These are phyloP conservation scores for Macrocentrus cingulum DNA, from an alignment of 1,140 invertebrate species.

Conservation along the genomic window DNA sequence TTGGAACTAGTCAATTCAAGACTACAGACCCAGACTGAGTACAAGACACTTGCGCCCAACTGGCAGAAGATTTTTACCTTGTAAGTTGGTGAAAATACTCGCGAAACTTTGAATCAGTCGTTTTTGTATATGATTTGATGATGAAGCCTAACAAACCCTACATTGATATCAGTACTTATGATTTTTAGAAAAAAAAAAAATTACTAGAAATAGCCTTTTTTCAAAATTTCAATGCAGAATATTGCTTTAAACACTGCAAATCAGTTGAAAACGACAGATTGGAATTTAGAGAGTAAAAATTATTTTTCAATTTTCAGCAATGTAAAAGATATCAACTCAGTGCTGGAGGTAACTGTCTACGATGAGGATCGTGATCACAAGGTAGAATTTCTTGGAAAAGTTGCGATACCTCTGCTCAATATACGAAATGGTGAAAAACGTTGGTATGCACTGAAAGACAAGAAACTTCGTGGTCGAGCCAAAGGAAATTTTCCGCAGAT, in stretches of 20 bases:
- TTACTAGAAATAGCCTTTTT: too few species aligned
- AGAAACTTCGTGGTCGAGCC: conserved; percentile 82
- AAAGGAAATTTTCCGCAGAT: conserved; percentile 92
- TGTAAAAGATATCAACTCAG: conserved; percentile 95
- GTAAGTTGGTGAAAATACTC: conserved; percentile 71
- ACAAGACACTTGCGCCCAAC: conserved; percentile 92
- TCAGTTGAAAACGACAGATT: too few species aligned
- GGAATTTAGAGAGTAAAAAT: too few species aligned
- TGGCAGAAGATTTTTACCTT: conserved; percentile 99
- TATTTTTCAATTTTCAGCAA: conserved; percentile 67
- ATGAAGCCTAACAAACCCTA: too few species aligned
- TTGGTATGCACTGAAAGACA: conserved; percentile 97
- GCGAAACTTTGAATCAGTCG: too few species aligned
- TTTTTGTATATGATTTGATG: too few species aligned
- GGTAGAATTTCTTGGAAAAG: conserved; percentile 94
- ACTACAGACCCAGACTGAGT: conserved; percentile 97
- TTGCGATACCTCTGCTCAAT: conserved; percentile 84
- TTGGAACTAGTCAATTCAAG: conserved; percentile 92
- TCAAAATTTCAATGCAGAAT: too few species aligned
- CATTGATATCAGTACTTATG: too few species aligned
- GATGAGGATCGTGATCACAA: conserved; percentile 98
- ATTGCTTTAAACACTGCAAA: too few species aligned
- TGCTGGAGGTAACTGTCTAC: conserved; percentile 95
- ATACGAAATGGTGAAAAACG: conserved; percentile 90
- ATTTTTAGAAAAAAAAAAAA: too few species aligned